Evolutionary conservation across 2,797 vertebrate species (phyloP).

Genomic region (Sebastes glaucus): DNA sequence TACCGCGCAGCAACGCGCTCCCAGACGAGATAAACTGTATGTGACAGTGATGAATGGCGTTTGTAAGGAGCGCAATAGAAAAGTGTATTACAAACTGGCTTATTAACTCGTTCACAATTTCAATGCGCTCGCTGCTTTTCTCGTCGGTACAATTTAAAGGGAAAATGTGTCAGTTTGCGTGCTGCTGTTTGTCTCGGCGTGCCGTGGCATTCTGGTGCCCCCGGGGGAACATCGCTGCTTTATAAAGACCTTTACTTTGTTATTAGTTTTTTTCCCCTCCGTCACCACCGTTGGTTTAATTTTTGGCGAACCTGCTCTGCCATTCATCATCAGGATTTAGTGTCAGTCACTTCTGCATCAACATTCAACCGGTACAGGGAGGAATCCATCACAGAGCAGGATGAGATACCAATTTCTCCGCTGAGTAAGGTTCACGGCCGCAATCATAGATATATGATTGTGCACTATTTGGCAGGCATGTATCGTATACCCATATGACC

Average conservation of each 20-base stretch:
- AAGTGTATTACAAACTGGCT: constrained; percentile 44
- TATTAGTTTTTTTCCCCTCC: background rate
- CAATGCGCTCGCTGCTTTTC: constrained; percentile 14
- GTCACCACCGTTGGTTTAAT: background rate
- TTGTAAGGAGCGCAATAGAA: constrained; percentile 32
- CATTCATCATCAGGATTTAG: background rate
- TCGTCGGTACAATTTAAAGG: constrained; percentile 44
- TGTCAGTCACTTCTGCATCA: background rate
- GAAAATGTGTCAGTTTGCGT: constrained; percentile 42
- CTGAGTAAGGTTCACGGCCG: background rate
- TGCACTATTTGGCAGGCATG: background rate
- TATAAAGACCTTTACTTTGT: constrained; percentile 22
- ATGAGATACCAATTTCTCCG: background rate
- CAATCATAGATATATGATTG: constrained; percentile 22
- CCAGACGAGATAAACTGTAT: constrained; percentile 44
- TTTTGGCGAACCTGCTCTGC: background rate
- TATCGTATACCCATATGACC: background rate
- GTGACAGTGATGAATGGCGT: constrained; percentile 67
- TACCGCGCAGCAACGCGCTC: constrained; percentile 2
- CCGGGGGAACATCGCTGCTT: constrained; percentile 20
- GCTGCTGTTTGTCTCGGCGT: constrained; percentile 19
- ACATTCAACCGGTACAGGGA: background rate
- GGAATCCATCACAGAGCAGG: background rate
- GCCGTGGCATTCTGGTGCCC: constrained; percentile 30
- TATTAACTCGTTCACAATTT: constrained; percentile 56